A percentile compares a stretch with the other conserved stretches of the same genome.
Evolutionary conservation across 2,797 vertebrate genomes (phyloP).

Genomic region (Eospalax fontanierii): DNA sequence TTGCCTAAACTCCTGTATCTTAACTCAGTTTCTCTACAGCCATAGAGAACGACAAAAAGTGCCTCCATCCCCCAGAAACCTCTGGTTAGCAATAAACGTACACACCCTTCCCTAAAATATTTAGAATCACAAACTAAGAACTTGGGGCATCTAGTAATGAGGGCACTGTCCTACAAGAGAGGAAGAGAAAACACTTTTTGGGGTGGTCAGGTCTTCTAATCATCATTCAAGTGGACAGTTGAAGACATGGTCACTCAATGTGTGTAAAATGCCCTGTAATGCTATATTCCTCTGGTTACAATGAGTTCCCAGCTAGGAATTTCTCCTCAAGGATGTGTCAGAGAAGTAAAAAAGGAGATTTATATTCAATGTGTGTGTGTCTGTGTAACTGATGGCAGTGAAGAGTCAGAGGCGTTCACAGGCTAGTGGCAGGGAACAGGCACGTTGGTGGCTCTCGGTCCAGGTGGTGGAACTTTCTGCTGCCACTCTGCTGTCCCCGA

Average conservation of each 20-base stretch:
- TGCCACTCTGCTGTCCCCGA: not conserved
- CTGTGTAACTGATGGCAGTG: not conserved
- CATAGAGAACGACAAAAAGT: not conserved
- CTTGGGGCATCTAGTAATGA: too few species aligned
- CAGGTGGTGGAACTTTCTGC: too few species aligned
- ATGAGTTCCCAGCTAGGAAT: not conserved
- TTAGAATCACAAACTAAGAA: accelerated
- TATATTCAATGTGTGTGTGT: not conserved
- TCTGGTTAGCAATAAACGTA: not conserved
- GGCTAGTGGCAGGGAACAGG: not conserved
- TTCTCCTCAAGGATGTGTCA: not conserved
- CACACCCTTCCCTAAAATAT: accelerated
- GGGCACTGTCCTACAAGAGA: accelerated
- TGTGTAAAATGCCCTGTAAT: not conserved
- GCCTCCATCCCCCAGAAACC: not conserved
- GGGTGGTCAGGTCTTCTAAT: not conserved
- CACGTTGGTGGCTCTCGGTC: accelerated
- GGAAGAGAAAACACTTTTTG: not conserved
- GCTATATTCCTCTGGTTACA: not conserved
- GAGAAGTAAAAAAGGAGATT: not conserved
- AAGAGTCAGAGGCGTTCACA: not conserved
- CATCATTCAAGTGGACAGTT: not conserved
- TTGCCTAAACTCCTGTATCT: not conserved
- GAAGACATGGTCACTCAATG: not conserved
- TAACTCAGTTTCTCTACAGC: not conserved